Base-by-base conservation (phyloP, 2,113 vertebrate genomes). In the Melierax canorus region DNA sequence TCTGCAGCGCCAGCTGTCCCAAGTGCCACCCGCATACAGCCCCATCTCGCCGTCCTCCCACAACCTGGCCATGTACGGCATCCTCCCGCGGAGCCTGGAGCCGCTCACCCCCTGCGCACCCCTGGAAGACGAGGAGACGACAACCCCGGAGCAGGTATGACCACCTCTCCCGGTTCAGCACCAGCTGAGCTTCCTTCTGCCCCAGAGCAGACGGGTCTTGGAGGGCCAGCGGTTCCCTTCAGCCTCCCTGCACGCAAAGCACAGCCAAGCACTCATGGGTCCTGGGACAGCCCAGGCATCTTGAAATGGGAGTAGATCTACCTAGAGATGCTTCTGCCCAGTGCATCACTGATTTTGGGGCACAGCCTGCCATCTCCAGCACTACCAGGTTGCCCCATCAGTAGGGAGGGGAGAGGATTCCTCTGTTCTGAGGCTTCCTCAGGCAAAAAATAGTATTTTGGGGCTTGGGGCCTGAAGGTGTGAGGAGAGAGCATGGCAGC, bases 1-100 rank as follows among this genome's bases (percentile, higher is more conserved):
- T 74, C 98, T 99, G 78, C 99, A 99, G 97, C 98, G 99, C 87
- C 99, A 99, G 97, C 97, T 98, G 94, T 98, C 98, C 66, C 99
- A 98, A 48, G 98, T 99, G 71, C 99, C 98, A 3, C 98, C 99
- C 0, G 98, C 99, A 2, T 99, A 98, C 97, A 98, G 99, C 64
- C 98, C 98, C 20, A 98, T 99, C 97, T 98, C 98, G 0, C 98
- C 99, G 0, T 92, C 96, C 89, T 97, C 98, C 64, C 98, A 97
- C 45, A 98, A 86, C 81, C 90, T 98, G 91, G 94, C 97, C 45
- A 98, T 99, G 95, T 99, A 98, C 74, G 88, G 97, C 94, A 51
- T 98, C 10, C 94, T 96, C 56, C 86, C 98, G 0, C 97, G 97
- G 64, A 96, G 98, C 30, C 92, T 98, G 91, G 97, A 96, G 94